Conservation (phyloP, 2,888 invertebrate genomes). For the Mechanitis mazaeus region DNA sequence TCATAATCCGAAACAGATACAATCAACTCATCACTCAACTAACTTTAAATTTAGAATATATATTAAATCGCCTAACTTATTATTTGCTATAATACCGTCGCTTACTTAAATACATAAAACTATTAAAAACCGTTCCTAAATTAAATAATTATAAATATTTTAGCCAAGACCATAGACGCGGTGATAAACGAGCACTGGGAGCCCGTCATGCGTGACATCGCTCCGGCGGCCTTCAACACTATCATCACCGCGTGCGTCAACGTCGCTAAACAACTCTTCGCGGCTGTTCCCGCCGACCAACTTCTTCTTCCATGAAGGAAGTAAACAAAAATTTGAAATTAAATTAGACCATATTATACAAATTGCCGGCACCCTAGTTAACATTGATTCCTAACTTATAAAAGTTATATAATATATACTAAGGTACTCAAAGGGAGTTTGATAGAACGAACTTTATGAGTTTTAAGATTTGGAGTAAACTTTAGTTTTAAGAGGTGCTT, state of each 20-base stretch:
- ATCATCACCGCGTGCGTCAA: constrained; percentile 67
- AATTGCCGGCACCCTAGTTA: background rate
- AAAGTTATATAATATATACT: no score
- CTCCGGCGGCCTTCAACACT: constrained; percentile 63
- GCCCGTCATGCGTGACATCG: constrained; percentile 68
- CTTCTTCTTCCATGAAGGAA: constrained; percentile 42
- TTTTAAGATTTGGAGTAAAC: background rate
- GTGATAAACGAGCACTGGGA: constrained; percentile 72
- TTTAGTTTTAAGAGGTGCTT: background rate
- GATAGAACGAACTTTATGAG: background rate
- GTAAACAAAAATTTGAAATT: background rate
- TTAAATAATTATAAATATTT: constrained; percentile 13
- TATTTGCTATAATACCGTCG: no score
- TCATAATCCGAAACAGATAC: no score
- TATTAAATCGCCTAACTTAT: no score
- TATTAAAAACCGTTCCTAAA: no score
- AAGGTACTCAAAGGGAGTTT: background rate
- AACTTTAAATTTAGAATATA: no score
- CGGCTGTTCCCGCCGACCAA: constrained; percentile 51
- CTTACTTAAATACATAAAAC: no score
- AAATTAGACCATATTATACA: background rate
- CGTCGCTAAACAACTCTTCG: constrained; percentile 64
- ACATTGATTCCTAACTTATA: background rate
- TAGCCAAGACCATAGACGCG: constrained; percentile 58
- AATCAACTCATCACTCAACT: no score